Conservation (phyloP, 2,113 vertebrate genomes). For the Rhinopomastus cyanomelas region DNA sequence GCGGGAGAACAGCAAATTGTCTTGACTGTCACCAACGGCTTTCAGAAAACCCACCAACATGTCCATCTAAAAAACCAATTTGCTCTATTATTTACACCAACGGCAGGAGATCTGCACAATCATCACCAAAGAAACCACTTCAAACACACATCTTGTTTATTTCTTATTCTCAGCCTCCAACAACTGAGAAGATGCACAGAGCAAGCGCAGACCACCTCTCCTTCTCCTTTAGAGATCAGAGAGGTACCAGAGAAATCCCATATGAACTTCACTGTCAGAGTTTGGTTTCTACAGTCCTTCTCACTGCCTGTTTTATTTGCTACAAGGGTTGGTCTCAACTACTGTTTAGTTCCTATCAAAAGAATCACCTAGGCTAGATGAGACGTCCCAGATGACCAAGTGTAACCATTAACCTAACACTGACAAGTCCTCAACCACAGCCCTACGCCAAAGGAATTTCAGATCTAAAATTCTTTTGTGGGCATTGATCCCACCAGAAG, state of each 20-base stretch:
- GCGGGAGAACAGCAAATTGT: neutral
- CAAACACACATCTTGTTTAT: neutral
- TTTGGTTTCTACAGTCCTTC: neutral
- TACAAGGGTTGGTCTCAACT: neutral
- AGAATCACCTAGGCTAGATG: no score
- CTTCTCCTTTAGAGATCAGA: neutral
- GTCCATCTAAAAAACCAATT: rapidly evolving
- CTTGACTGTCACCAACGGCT: neutral
- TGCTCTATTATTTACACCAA: neutral
- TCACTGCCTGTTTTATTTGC: neutral
- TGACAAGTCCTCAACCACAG: no score
- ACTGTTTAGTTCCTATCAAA: neutral
- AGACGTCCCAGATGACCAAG: no score
- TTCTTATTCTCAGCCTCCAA: neutral
- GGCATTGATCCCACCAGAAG: neutral
- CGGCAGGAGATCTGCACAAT: neutral
- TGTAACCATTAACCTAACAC: no score
- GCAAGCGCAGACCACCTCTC: neutral
- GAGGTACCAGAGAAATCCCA: neutral
- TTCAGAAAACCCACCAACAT: neutral
- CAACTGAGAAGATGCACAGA: rapidly evolving
- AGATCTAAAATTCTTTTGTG: neutral
- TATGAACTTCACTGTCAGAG: neutral
- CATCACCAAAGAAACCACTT: neutral
- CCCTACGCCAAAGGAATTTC: neutral